phyloP scores from a whole-genome alignment of 2,888 invertebrate genomes.

The Polylopha cassiicola region DNA sequence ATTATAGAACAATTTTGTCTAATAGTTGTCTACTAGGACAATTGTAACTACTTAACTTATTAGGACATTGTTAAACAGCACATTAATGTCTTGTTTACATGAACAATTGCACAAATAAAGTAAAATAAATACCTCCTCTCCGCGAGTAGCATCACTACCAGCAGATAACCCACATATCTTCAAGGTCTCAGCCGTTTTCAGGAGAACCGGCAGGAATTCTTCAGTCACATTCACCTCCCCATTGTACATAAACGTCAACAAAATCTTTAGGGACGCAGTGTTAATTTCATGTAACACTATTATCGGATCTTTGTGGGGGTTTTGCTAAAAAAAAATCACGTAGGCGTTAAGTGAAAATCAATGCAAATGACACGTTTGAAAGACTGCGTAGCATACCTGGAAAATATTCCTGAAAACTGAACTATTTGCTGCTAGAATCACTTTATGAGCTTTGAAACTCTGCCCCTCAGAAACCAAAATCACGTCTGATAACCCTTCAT shows the following conservation, averaged over 20 bases:
- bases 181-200: constrained; percentile 82
- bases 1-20: too few relatives aligned
- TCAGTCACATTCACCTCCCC: constrained; percentile 85
- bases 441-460: constrained; percentile 82
- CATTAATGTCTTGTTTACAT: too few relatives aligned
- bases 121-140: constrained; percentile 54
- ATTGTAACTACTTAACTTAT: too few relatives aligned
- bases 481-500: constrained; percentile 81
- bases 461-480: constrained; percentile 82
- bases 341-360: constrained; percentile 50
- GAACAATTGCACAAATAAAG: background rate
- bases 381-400: constrained; percentile 65
- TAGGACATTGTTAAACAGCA: too few relatives aligned
- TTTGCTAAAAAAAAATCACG: constrained; percentile 77
- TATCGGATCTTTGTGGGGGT: constrained; percentile 85
- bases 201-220: constrained; percentile 80
- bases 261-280: constrained; percentile 79
- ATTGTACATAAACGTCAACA: constrained; percentile 84
- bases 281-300: constrained; percentile 85
- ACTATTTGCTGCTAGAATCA: constrained; percentile 82
- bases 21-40: too few relatives aligned
- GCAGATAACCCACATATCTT: constrained; percentile 83
- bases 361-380: constrained; percentile 14
- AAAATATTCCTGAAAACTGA: constrained; percentile 81
- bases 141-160: constrained; percentile 61